Evolutionary conservation across 2,888 invertebrate species (phyloP), one percentile per base, ranked within the genome.

Genomic region (Brachypalpus laphriformis): DNA sequence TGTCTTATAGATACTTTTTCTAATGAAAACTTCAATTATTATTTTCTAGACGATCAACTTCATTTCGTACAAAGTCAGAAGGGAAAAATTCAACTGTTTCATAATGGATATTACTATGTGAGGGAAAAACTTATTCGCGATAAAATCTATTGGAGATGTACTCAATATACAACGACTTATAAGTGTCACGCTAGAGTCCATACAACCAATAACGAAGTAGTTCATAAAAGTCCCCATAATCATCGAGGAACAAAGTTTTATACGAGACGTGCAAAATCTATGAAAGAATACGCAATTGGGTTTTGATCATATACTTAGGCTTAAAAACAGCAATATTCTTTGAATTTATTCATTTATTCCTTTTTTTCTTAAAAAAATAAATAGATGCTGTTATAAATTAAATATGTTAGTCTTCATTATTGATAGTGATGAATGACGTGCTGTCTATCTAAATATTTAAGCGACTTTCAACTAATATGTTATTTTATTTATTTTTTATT

Each of bases 91-190:
- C 89, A 91, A 82, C 81, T 92, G 16, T 82, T 88, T 7, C 87
- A 89, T 51, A 89, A 90, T 1, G 91, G 90, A 20, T 91, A 86
- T 87, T 90, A 89, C 77, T 92, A 91, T 76, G 90, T 92, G 1
- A 89, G 89, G 9, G 92, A 92, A 68, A 92, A 92, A 87, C 86
- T 86, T 16, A 89, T 91, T 14, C 89, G 90, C 0, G 87, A 88
- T 22, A 92, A 92, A 86, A 89, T 90, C 7, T 92, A 92, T 85
- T 92, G 92, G 92, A 89, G 92, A 31, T 92, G 92, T 85, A 91
- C 90, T 0, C 90, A 91, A 72, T 92, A 92, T 61, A 92, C 92
- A 6, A 92, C 92, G 3, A 72, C 87, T 0, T 65, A 87, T 8
- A 90, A 89, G 68, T 92, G 92, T 68, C 91, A 90, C 47, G 92